Conservation (phyloP, 1,140 invertebrate species). For the Drosophila miranda region DNA sequence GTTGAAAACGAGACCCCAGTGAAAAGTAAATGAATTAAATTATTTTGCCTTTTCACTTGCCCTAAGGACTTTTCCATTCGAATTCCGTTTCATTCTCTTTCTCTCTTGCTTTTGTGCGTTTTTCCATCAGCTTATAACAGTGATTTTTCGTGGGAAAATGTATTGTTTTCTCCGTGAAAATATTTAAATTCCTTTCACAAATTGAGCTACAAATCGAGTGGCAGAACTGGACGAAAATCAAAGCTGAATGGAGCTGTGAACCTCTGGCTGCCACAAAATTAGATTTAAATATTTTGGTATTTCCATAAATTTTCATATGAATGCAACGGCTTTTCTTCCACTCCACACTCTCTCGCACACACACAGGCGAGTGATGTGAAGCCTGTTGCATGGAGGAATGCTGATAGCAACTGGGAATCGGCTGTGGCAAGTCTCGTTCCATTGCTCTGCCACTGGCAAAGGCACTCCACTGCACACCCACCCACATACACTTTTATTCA, state of each 20-base stretch:
- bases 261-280: slow-evolving; percentile 47
- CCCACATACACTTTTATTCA: background rate
- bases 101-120: background rate
- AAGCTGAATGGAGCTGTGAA: slow-evolving; percentile 13
- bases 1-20: background rate
- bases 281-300: slow-evolving; percentile 80
- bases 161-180: slow-evolving; percentile 32
- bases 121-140: too few species aligned
- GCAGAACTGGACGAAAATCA: slow-evolving; percentile 18
- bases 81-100: slow-evolving; percentile 1
- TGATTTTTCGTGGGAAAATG: background rate
- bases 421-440: slow-evolving; percentile 39
- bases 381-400: slow-evolving; percentile 51
- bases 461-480: slow-evolving; percentile 9
- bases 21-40: slow-evolving; percentile 12
- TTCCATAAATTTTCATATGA: slow-evolving; percentile 75
- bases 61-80: background rate
- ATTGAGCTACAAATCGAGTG: slow-evolving; percentile 30
- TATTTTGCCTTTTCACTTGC: slow-evolving; percentile 8
- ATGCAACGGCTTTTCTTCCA: slow-evolving; percentile 26
- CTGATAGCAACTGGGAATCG: slow-evolving; percentile 46
- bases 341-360: background rate
- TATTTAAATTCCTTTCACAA: slow-evolving; percentile 57
- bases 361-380: slow-evolving; percentile 14
- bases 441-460: background rate